Conservation (phyloP, 2,113 vertebrate genomes). For the Kryptolebias marmoratus region DNA sequence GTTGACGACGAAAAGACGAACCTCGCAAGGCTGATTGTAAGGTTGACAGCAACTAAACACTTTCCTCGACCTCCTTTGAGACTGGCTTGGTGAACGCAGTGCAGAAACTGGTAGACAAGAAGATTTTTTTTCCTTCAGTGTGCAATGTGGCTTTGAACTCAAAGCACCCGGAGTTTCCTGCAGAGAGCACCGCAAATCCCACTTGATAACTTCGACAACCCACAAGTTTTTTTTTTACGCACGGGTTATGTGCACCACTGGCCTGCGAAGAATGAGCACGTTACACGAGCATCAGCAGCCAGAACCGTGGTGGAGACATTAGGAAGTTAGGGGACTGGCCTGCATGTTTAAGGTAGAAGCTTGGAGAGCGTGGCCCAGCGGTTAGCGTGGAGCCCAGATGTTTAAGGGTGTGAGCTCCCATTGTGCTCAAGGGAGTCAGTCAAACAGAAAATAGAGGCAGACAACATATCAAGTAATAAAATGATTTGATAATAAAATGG, state of each 20-base stretch:
- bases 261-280: constrained; percentile 37
- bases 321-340: constrained; percentile 36
- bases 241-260: constrained; percentile 78
- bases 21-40: constrained; percentile 57
- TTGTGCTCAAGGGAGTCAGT: constrained; percentile 11
- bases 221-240: constrained; percentile 87
- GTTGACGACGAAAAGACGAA: constrained; percentile 47
- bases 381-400: constrained; percentile 52
- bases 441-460: constrained; percentile 5
- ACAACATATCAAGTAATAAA: constrained; percentile 9
- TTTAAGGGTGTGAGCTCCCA: constrained; percentile 53
- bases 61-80: constrained; percentile 79
- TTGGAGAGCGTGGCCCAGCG: neutral
- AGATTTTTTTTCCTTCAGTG: constrained; percentile 87
- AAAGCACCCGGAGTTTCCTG: constrained; percentile 95
- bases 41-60: constrained; percentile 81
- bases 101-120: constrained; percentile 89
- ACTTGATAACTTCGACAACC: constrained; percentile 98
- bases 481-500: constrained; percentile 10
- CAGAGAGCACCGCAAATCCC: constrained; percentile 98
- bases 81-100: constrained; percentile 85
- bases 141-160: constrained; percentile 97
- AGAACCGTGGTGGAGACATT: constrained; percentile 49
- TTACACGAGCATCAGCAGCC: constrained; percentile 28
- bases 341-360: constrained; percentile 7